Base-by-base conservation (phyloP, 1,140 invertebrate genomes). In the Caerostris extrusa region DNA sequence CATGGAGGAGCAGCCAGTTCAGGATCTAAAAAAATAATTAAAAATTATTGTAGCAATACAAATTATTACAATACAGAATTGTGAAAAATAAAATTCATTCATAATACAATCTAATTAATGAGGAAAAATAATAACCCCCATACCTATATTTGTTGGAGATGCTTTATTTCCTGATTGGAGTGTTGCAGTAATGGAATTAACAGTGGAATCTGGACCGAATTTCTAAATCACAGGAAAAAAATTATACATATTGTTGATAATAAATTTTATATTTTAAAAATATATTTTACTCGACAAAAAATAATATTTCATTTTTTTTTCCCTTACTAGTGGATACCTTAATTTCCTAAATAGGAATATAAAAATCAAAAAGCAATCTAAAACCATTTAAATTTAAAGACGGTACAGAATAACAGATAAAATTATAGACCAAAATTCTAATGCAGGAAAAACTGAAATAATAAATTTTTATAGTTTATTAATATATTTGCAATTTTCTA, bases 161-260 rank as follows among this genome's bases (percentile, higher is more conserved):
- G 12, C 60, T 71, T 93, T 67, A 57, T 87, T 57, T 4, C 71
- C 91, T 71, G 7, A 0, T 8, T 93, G 58, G 10, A 86, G 19
- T 14, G 67, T 10, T 17, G 92, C 92, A 77, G 85, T 56, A 50
- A 93, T 93, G 1, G 92, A 88, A 56, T 93, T 93, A n/a, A 60
- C 92, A 81, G 92, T 93, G 4, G 85, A 88, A 89, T 77, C 85
- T 58, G 92, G 92, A 6, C 92, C 92, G 60, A 87, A 93, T 34
- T 61, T 93, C 92, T 93, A 67, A 64, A 91, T 55, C 50, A 82
- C 8, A 82, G 3, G 50, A 93, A 77, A 69, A 92, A 34, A 91
- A 82, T 19, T 58, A 34, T 6, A 2, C 2, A 34, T 2, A 34
- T 34, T 2, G 34, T 34, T 34, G 34, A 34, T 34, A 34, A 34